These are phyloP conservation scores for Hephaestus fuliginosus DNA, from an alignment of 2,797 vertebrate genomes.

Conservation along the genomic window DNA sequence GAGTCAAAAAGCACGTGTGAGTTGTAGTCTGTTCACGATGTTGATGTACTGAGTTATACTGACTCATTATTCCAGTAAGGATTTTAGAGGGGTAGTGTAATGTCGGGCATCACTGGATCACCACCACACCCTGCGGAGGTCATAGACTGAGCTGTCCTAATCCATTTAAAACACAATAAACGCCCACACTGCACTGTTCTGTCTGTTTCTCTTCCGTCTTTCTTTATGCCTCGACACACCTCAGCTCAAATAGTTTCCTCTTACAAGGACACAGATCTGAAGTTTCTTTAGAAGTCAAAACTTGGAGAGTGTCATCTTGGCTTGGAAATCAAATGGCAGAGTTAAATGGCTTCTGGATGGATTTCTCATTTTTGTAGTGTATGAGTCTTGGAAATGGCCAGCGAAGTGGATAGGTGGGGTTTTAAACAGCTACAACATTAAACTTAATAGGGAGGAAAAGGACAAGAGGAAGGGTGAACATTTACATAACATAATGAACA, in stretches of 20 bases:
- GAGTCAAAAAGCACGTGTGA: slow-evolving; percentile 47
- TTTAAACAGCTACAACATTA: slow-evolving; percentile 20
- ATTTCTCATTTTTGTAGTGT: slow-evolving; percentile 6
- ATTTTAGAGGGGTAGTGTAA: slow-evolving; percentile 20
- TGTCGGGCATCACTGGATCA: slow-evolving; percentile 39
- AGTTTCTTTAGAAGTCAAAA: not conserved
- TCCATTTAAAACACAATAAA: slow-evolving; percentile 46
- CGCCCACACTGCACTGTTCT: not conserved
- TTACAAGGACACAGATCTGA: not conserved
- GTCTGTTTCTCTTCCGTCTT: slow-evolving; percentile 23
- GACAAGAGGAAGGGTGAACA: slow-evolving; percentile 21
- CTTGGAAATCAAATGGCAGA: slow-evolving; percentile 30
- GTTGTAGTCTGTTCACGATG: slow-evolving; percentile 41
- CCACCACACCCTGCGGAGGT: slow-evolving; percentile 51
- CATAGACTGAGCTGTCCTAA: slow-evolving; percentile 41
- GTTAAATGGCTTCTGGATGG: not conserved
- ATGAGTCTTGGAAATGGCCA: not conserved
- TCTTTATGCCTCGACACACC: not conserved
- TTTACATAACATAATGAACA: slow-evolving; percentile 51
- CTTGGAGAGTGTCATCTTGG: slow-evolving; percentile 14
- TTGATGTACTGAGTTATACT: slow-evolving; percentile 55
- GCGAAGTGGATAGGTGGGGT: not conserved
- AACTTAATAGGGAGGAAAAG: slow-evolving; percentile 8
- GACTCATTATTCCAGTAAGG: slow-evolving; percentile 79
- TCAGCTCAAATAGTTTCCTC: slow-evolving; percentile 22